Conservation (phyloP, 2,797 vertebrate genomes). For the Sebastes diaconus region DNA sequence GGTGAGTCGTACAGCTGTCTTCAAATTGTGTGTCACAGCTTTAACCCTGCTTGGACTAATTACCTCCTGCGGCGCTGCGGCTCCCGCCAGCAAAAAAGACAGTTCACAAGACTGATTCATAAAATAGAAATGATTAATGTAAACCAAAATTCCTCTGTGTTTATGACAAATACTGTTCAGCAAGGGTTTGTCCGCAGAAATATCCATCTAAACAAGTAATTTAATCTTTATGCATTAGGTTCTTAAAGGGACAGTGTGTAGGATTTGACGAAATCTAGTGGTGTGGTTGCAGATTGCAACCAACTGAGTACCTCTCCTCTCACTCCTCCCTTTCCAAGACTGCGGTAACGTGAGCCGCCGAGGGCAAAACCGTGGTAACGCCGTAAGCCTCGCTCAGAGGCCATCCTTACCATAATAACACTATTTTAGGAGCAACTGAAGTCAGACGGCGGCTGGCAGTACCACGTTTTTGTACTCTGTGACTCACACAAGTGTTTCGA, state of each 20-base stretch:
- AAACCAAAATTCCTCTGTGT: conserved; percentile 11
- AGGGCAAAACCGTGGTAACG: too few relatives aligned
- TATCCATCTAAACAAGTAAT: neutral
- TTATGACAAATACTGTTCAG: neutral
- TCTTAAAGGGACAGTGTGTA: neutral
- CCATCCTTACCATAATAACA: neutral
- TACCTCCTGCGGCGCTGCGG: conserved; percentile 30
- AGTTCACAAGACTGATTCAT: conserved; percentile 33
- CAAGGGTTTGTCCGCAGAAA: neutral
- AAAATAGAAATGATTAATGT: conserved; percentile 15
- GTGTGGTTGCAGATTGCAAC: neutral
- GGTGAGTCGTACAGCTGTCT: conserved; percentile 57
- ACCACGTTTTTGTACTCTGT: neutral
- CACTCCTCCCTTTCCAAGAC: neutral
- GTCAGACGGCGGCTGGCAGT: neutral
- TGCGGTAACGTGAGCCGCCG: neutral
- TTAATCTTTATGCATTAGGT: neutral
- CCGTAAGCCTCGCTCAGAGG: too few relatives aligned
- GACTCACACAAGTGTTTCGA: neutral
- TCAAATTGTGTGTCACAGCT: conserved; percentile 45
- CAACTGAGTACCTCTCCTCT: neutral
- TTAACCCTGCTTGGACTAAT: conserved; percentile 55
- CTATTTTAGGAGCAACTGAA: neutral
- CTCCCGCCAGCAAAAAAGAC: conserved; percentile 23
- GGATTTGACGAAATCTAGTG: neutral